Evolutionary conservation across 2,797 vertebrate species (phyloP), one percentile per base, ranked within the genome.

Genomic region (Garrulus glandarius): DNA sequence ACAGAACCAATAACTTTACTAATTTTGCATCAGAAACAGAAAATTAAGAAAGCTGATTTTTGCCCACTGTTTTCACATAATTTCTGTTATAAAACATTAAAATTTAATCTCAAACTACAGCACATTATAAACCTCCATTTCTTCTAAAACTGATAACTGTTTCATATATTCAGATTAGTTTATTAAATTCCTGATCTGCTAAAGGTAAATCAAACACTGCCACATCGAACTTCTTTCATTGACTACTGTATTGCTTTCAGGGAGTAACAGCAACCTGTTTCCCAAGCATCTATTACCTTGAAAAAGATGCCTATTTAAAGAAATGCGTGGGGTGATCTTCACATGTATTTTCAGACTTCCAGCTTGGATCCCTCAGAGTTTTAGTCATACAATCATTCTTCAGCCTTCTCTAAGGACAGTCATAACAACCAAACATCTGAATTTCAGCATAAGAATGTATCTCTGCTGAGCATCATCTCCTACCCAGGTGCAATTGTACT

Each of bases 301-400:
- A 95, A 70, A 88, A 82, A 86, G 8, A 47, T n/a, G 37, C 15
- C 52, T 93, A 76, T 88, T 95, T 95, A 84, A 82, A 89, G 74
- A 87, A 56, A 56, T 1, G 7, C 0, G 8, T 59, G 70, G 86
- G 68, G 34, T 64, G 34, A 87, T 89, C 22, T 72, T 92, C 59
- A 15, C 39, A 49, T 18, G 1, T 47, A 76, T 83, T 77, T 96
- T 91, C 65, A 90, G 72, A 90, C 13, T 72, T 77, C 17, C 47
- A 77, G 27, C 71, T 68, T 71, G 71, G 44, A 89, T 85, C 32
- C 74, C 55, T 63, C 39, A 71, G 43, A 56, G 8, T 44, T 90
- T 84, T 57, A 92, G 60, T 90, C 53, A 85, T 36, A 50, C 9
- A 47, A 63, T 76, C 46, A 59, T 82, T 87, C 47, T 79, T 84